phyloP scores from a whole-genome alignment of 2,113 vertebrate genomes.

The Austrofundulus limnaeus region DNA sequence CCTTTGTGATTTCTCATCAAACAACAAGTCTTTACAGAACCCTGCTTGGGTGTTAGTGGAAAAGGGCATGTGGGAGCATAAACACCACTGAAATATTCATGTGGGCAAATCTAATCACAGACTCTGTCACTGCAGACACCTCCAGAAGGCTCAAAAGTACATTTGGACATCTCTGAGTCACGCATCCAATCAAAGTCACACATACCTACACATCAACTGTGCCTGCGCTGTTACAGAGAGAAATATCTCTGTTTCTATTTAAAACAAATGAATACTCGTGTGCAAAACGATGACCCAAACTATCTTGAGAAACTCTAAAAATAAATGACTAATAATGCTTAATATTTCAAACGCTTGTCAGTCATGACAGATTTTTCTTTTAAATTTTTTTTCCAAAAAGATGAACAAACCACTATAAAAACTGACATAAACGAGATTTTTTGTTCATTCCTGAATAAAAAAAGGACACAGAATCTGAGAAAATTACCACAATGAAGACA shows the following conservation, averaged over 20 bases:
- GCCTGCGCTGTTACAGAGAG: constrained; percentile 20
- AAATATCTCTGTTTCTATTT: background rate
- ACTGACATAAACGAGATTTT: constrained; percentile 6
- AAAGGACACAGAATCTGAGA: constrained; percentile 23
- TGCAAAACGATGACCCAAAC: background rate
- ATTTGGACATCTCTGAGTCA: constrained; percentile 47
- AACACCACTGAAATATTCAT: constrained; percentile 44
- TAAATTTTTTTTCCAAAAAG: background rate
- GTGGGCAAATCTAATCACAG: constrained; percentile 32
- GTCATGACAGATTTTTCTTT: too few species aligned
- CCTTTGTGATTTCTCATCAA: constrained; percentile 25
- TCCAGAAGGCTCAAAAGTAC: constrained; percentile 26
- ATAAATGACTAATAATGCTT: background rate
- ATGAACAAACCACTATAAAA: background rate
- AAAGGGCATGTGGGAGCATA: constrained; percentile 51
- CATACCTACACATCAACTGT: constrained; percentile 42
- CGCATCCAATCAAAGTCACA: constrained; percentile 28
- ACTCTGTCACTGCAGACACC: constrained; percentile 27
- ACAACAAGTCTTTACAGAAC: constrained; percentile 1
- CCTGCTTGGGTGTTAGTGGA: background rate
- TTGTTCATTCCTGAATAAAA: background rate
- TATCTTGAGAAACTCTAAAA: background rate
- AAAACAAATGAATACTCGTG: background rate
- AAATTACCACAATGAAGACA: constrained; percentile 26
- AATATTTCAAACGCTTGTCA: background rate